Evolutionary conservation across 37 sponge, comb jelly and placozoan species (phyloP).

Genomic region (Oopsacas minuta): DNA sequence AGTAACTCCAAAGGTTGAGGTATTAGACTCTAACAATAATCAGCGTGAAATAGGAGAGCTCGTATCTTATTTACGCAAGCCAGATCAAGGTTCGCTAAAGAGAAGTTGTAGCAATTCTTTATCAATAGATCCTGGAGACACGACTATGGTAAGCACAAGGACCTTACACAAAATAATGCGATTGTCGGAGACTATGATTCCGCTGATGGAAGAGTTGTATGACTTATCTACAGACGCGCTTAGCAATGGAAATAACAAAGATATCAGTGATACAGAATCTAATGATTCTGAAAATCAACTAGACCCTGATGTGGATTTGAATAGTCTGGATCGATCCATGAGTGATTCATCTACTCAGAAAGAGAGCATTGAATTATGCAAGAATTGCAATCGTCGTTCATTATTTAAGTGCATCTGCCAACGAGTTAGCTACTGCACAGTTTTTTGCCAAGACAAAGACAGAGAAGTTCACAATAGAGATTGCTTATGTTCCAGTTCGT

Average conservation of each 20-base stretch:
- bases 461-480: neutral
- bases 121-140: neutral
- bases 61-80: too few species aligned
- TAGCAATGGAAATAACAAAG: neutral
- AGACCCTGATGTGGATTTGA: too few species aligned
- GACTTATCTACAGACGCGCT: neutral
- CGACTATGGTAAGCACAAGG: neutral
- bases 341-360: neutral
- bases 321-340: neutral
- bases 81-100: neutral
- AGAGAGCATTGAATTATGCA: neutral
- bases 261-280: neutral
- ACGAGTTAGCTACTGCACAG: neutral
- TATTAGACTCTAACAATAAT: neutral
- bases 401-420: neutral
- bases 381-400: neutral
- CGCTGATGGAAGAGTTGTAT: neutral
- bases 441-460: neutral
- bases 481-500: neutral
- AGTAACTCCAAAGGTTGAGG: neutral
- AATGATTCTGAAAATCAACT: neutral
- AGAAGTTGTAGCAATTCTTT: neutral
- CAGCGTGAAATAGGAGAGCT: too few species aligned
- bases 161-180: neutral
- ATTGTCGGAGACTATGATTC: neutral